A percentile compares a stretch with the other conserved stretches of the same genome.
Conservation (phyloP, 2,797 vertebrate genomes). For the Hyperoplus lanceolatus region DNA sequence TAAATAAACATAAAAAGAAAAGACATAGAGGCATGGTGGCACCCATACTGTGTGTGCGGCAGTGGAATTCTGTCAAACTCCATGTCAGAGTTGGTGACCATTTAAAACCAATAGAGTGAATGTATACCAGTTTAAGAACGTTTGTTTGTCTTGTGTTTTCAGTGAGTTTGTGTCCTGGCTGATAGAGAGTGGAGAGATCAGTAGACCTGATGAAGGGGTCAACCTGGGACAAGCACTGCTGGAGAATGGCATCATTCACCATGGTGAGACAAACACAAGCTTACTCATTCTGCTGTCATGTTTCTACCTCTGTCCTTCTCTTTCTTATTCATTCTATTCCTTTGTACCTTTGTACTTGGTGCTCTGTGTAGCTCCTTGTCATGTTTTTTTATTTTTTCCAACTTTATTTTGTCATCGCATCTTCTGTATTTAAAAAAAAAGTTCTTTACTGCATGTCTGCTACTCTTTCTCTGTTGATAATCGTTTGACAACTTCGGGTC, state of each 20-base stretch:
- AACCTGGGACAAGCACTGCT: slow-evolving; percentile 97
- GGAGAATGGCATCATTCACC: slow-evolving; percentile 99
- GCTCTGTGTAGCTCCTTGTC: background rate
- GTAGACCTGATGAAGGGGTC: slow-evolving; percentile 96
- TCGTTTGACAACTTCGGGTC: slow-evolving; percentile 15
- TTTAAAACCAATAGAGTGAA: background rate
- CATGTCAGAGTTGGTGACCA: background rate
- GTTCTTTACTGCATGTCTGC: background rate
- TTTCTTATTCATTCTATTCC: background rate
- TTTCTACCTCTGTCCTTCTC: background rate
- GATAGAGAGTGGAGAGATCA: slow-evolving; percentile 96
- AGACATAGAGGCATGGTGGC: background rate
- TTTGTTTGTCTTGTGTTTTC: slow-evolving; percentile 65
- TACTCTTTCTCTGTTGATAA: slow-evolving; percentile 14
- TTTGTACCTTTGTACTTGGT: background rate
- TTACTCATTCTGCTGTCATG: background rate
- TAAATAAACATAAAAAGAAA: background rate
- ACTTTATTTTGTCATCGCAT: background rate
- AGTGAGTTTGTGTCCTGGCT: slow-evolving; percentile 99
- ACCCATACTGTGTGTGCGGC: background rate
- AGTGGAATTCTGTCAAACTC: background rate
- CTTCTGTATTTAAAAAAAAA: background rate
- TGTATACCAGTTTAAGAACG: background rate
- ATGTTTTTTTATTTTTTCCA: slow-evolving; percentile 7
- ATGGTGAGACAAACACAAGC: slow-evolving; percentile 86